phyloP scores from a whole-genome alignment of 2,888 invertebrate genomes.

The Cinara cedri region DNA sequence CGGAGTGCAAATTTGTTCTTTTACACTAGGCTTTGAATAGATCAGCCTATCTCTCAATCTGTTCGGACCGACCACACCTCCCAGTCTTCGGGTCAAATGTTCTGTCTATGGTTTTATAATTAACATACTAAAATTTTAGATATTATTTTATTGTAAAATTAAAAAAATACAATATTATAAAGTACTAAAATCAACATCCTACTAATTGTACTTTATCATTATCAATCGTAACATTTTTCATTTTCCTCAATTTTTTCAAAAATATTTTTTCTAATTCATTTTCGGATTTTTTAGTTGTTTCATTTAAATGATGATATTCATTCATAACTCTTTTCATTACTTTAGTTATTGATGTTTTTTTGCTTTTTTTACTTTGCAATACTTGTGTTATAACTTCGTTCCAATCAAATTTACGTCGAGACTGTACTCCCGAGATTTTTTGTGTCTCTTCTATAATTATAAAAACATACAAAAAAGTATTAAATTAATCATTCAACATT shows the following conservation, averaged over 20 bases:
- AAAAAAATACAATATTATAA: neutral
- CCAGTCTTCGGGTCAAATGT: too few species aligned
- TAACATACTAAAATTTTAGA: too few species aligned
- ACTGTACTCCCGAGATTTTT: constrained; percentile 26
- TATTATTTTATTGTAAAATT: too few species aligned
- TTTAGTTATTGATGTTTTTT: constrained; percentile 47
- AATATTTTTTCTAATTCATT: constrained; percentile 50
- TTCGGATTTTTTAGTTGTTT: constrained; percentile 42
- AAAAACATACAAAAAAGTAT: neutral
- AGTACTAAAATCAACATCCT: constrained; percentile 16
- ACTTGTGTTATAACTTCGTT: constrained; percentile 46
- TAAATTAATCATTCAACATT: neutral
- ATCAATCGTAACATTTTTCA: constrained; percentile 41
- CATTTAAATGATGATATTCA: constrained; percentile 50
- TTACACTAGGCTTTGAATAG: too few species aligned
- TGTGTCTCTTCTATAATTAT: constrained; percentile 2
- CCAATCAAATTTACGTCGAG: constrained; percentile 51
- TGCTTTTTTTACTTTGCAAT: constrained; percentile 37
- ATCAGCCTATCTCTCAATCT: too few species aligned
- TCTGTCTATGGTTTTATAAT: too few species aligned
- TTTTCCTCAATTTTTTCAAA: constrained; percentile 53
- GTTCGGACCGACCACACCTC: too few species aligned
- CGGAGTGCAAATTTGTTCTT: too few species aligned
- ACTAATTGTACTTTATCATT: constrained; percentile 51
- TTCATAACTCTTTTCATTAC: constrained; percentile 49